These are phyloP conservation scores for Festucalex cinctus DNA, from an alignment of 2,113 vertebrate genomes.

Conservation along the genomic window DNA sequence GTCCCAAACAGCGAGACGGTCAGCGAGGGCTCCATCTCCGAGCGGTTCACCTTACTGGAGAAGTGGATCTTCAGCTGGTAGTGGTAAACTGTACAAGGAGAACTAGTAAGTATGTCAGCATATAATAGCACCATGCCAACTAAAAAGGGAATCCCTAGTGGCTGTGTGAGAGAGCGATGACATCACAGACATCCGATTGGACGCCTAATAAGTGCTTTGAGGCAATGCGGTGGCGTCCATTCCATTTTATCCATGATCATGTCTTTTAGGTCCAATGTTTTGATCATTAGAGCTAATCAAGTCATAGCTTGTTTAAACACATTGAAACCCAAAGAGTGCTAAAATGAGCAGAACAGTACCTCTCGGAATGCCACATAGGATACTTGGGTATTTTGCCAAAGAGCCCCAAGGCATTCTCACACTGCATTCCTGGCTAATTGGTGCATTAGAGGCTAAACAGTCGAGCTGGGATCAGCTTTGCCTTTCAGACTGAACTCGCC, in stretches of 20 bases:
- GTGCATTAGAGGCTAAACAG: background rate
- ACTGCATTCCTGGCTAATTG: slow-evolving; percentile 1
- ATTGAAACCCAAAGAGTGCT: background rate
- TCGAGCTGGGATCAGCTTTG: background rate
- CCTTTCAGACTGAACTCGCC: background rate
- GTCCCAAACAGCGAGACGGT: slow-evolving; percentile 68
- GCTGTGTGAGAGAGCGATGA: too few relatives aligned
- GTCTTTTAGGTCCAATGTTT: background rate
- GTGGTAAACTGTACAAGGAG: slow-evolving; percentile 68
- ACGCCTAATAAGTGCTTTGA: too few relatives aligned
- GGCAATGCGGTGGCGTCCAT: too few relatives aligned
- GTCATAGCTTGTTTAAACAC: background rate
- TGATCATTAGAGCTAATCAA: background rate
- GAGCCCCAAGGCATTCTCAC: background rate
- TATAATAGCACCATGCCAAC: too few relatives aligned
- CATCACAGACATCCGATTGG: too few relatives aligned
- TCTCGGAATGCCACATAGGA: background rate
- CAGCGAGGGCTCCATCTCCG: slow-evolving; percentile 60
- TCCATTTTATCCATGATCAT: background rate
- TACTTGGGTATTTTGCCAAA: background rate
- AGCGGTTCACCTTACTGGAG: slow-evolving; percentile 53
- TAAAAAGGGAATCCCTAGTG: too few relatives aligned
- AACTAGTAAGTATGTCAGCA: background rate
- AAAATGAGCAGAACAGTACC: background rate
- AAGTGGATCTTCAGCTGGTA: slow-evolving; percentile 80